Conservation (phyloP, 2,113 vertebrate species). For the Antigone vipio region DNA sequence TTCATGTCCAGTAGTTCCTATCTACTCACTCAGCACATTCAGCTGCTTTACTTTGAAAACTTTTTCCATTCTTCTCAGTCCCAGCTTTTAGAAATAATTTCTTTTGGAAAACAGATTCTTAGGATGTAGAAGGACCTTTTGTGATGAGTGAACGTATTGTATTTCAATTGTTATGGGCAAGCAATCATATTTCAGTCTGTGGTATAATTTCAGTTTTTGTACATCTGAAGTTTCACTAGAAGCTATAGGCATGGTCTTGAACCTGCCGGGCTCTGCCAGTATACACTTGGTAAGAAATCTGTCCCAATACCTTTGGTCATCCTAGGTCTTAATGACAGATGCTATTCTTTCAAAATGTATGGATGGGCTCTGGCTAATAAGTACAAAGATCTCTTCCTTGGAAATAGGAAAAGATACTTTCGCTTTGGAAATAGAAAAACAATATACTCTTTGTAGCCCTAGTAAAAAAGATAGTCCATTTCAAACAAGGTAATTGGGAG, state of each 20-base stretch:
- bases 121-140: background rate
- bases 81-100: background rate
- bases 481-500: background rate
- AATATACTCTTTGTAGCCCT: background rate
- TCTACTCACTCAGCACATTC: background rate
- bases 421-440: background rate
- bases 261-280: background rate
- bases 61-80: background rate
- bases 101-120: background rate
- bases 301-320: background rate
- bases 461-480: background rate
- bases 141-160: background rate
- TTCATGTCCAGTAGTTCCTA: background rate
- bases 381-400: background rate
- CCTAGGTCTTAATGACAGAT: background rate
- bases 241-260: background rate
- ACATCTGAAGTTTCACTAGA: background rate
- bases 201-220: background rate
- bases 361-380: background rate
- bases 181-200: background rate
- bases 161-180: background rate
- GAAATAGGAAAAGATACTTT: background rate
- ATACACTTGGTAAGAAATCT: background rate
- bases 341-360: background rate
- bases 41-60: background rate